Conservation (phyloP, 2,888 invertebrate species). For the Troglohyphantes excavatus region DNA sequence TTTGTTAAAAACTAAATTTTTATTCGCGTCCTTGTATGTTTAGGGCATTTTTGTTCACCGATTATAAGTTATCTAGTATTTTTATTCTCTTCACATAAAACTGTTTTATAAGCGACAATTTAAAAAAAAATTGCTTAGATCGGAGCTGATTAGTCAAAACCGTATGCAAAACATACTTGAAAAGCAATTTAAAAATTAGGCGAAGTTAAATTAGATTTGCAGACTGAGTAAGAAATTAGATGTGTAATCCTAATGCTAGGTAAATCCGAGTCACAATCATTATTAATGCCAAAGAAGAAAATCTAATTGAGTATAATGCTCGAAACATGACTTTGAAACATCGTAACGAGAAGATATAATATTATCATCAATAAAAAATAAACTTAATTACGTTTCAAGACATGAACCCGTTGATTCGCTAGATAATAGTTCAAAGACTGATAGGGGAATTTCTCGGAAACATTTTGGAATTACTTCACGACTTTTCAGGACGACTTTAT, state of each 20-base stretch:
- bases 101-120: too few relatives aligned
- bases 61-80: too few relatives aligned
- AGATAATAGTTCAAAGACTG: neutral
- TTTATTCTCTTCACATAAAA: too few relatives aligned
- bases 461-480: slow-evolving; percentile 38
- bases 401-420: neutral
- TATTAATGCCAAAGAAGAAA: neutral
- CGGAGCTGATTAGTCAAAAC: too few relatives aligned
- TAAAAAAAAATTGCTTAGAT: neutral
- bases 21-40: too few relatives aligned
- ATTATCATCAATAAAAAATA: slow-evolving; percentile 1
- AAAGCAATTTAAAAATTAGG: neutral
- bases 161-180: too few relatives aligned
- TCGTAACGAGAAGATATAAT: neutral
- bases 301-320: slow-evolving; percentile 38
- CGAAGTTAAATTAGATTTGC: neutral
- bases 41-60: too few relatives aligned
- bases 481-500: slow-evolving; percentile 30
- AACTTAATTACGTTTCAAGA: slow-evolving; percentile 9
- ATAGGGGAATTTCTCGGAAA: neutral
- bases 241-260: neutral
- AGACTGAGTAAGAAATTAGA: neutral
- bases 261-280: neutral
- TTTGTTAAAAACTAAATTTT: too few relatives aligned
- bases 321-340: slow-evolving; percentile 26